Conservation (phyloP, 2,113 vertebrate species). For the Tricholaema leucomelas region DNA sequence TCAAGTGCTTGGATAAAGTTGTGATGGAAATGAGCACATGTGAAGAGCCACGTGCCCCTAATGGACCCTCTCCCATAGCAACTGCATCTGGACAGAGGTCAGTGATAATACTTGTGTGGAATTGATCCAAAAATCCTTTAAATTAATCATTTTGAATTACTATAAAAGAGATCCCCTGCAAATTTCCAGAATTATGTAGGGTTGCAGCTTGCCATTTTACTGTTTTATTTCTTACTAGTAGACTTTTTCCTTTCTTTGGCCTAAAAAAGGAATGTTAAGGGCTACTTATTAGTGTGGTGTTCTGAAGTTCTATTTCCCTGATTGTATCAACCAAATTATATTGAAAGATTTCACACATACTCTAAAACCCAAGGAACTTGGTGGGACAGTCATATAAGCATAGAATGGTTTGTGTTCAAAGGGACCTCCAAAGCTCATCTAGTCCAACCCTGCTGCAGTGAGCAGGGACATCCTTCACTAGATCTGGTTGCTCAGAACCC, state of each 20-base stretch:
- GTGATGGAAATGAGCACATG: slow-evolving; percentile 99
- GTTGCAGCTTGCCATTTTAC: not conserved
- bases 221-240: not conserved
- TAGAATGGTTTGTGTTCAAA: too few species aligned
- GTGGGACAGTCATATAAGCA: not conserved
- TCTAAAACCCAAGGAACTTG: not conserved
- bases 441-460: too few species aligned
- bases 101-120: not conserved
- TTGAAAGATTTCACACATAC: not conserved
- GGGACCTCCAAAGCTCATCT: too few species aligned
- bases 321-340: not conserved
- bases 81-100: slow-evolving; percentile 96
- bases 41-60: slow-evolving; percentile 93
- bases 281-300: not conserved
- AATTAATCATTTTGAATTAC: not conserved
- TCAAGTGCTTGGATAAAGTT: slow-evolving; percentile 94
- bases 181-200: not conserved
- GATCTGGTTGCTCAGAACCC: too few species aligned
- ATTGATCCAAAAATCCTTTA: not conserved
- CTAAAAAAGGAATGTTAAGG: not conserved
- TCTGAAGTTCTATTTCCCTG: not conserved
- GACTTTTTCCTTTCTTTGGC: not conserved
- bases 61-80: slow-evolving; percentile 96
- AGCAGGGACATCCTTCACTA: too few species aligned
- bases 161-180: not conserved